A percentile compares a stretch with the other conserved stretches of the same genome.
Evolutionary conservation across 2,888 invertebrate genomes (phyloP).

Genomic region (Morinoia aosen): DNA sequence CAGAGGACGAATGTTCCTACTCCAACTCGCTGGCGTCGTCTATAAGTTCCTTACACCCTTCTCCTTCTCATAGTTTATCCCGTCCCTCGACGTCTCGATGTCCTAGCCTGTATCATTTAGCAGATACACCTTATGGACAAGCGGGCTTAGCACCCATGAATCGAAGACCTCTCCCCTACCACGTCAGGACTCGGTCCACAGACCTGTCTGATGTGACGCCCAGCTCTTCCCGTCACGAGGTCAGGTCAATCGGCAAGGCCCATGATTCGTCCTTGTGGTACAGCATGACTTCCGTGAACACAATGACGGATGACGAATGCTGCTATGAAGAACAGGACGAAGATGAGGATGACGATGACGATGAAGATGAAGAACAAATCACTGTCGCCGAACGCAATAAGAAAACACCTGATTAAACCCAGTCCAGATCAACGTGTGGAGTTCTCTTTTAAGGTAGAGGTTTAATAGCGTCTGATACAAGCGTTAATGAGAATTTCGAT

Average conservation of each 20-base stretch:
- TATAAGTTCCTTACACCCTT: slow-evolving; percentile 28
- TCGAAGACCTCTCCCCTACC: not conserved
- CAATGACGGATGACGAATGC: not conserved
- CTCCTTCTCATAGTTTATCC: slow-evolving; percentile 42
- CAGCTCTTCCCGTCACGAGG: not conserved
- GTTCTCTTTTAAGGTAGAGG: not conserved
- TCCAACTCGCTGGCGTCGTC: slow-evolving; percentile 47
- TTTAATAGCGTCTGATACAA: not conserved
- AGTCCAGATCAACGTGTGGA: not conserved
- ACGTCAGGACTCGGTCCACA: slow-evolving; percentile 19
- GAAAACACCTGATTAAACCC: not conserved
- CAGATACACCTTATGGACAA: not conserved
- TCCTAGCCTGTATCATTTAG: slow-evolving; percentile 35
- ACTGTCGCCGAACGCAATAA: slow-evolving; percentile 47
- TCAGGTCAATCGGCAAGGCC: slow-evolving; percentile 1
- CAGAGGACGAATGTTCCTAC: not conserved
- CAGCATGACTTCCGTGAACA: slow-evolving; percentile 51
- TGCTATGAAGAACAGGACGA: slow-evolving; percentile 37
- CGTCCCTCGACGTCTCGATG: slow-evolving; percentile 39
- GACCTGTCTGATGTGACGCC: not conserved
- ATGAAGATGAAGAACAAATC: slow-evolving; percentile 50
- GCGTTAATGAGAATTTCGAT: not conserved
- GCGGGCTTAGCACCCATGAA: not conserved
- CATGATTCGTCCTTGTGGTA: slow-evolving; percentile 23
- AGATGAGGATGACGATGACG: slow-evolving; percentile 39